Base-by-base conservation (phyloP, 2,113 vertebrate genomes). In the Sorex fumeus region DNA sequence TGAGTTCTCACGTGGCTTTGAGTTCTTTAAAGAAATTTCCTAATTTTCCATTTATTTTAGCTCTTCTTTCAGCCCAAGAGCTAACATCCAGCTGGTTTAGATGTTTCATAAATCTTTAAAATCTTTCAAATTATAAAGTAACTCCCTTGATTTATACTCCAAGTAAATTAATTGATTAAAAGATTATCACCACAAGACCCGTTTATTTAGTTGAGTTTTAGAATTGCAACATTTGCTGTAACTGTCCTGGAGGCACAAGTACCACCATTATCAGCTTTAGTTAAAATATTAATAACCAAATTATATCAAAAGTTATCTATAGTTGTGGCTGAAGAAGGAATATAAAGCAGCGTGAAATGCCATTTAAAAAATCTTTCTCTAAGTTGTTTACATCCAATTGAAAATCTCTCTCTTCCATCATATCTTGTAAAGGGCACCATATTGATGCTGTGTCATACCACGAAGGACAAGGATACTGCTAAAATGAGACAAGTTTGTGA, bases 41-140 rank as follows among this genome's bases (percentile, higher is more conserved):
- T 30, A 87, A 91, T 95, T 91, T 76, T 95, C 84, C 62, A 71
- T 91, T 96, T 89, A 79, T 67, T 93, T 88, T 77, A 93, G 86
- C 40, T 96, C 67, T 87, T 82, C 53, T 77, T 77, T 86, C 91
- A 84, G 60, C 90, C 88, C n/a, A 6, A 40, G 80, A 60, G 83
- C 36, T 70, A 15, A 94, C 67, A 82, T 91, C 62, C 84, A 93
- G 34, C n/a, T 79, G 84, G 25, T 5, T 85, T 88, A 81, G 47
- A 27, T 85, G 11, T 88, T 90, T 94, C 66, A 78, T 75, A 74
- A 93, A 67, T 70, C 88, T 95, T 77, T 87, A 86, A 94, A 93
- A 89, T 90, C 53, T 93, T 81, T 91, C 82, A 40, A 90, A 69
- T 94, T 91, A 91, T 76, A 85, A 96, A 93, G 19, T 91, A 91